Evolutionary conservation across 2,888 invertebrate species (phyloP).

Genomic region (Microplitis deprimator): DNA sequence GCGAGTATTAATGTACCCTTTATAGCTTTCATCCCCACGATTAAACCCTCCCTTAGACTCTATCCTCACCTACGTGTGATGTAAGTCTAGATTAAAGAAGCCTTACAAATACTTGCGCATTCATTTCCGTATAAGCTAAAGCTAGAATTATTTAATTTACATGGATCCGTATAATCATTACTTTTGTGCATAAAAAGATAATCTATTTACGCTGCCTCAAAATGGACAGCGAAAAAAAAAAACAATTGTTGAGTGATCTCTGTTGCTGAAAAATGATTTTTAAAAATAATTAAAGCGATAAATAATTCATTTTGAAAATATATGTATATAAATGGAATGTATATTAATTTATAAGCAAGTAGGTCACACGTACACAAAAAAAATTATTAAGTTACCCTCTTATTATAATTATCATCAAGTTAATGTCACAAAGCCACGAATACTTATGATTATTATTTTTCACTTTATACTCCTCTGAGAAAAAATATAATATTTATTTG

Average conservation of each 20-base stretch:
- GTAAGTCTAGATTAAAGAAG: slow-evolving; percentile 68
- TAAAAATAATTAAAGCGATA: too few species aligned
- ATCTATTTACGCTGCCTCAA: background rate
- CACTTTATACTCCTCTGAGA: background rate
- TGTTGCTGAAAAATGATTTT: too few species aligned
- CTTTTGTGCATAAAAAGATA: too few species aligned
- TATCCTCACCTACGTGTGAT: slow-evolving; percentile 47
- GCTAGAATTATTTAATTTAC: slow-evolving; percentile 60
- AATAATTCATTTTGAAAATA: too few species aligned
- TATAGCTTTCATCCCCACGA: slow-evolving; percentile 16
- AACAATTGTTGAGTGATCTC: background rate
- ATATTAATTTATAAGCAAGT: background rate
- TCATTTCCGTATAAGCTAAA: slow-evolving; percentile 53
- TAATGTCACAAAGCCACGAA: background rate
- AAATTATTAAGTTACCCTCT: background rate
- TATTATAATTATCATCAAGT: background rate
- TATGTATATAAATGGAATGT: background rate
- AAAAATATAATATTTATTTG: background rate
- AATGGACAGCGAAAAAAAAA: background rate
- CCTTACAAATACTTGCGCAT: slow-evolving; percentile 58
- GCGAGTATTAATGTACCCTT: slow-evolving; percentile 3
- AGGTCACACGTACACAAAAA: background rate
- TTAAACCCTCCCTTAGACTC: background rate
- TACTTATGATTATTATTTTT: background rate
- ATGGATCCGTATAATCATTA: slow-evolving; percentile 41